Evolutionary conservation across 2,888 invertebrate genomes (phyloP), one percentile per base, ranked within the genome.

Genomic region (Papilio gigon): DNA sequence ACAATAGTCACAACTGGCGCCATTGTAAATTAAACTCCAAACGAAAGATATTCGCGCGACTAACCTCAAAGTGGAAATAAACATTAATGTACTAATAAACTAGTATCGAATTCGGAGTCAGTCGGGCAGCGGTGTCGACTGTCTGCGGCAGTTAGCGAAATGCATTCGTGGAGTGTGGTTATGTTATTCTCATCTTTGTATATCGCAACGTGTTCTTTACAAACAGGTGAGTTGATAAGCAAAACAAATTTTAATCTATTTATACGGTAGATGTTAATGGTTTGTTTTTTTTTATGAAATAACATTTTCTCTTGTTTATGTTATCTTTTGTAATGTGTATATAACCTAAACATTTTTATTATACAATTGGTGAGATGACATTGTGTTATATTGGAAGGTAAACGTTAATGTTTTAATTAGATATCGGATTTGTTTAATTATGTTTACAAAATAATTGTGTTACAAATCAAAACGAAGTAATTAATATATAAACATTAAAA

Each of bases 141-240:
- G n/a, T n/a, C n/a, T n/a, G n/a, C 22, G 17, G 73, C 71, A 82
- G 82, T 84, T 70, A 73, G 70, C 78, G 78, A 72, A 71, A 84
- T 84, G 84, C 77, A 77, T 67, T 30, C 20, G 74, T 72, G 78
- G 71, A 70, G 60, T 12, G 44, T 74, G 71, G 69, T 72, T 22
- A 78, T 70, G 76, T 71, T 76, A 69, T 71, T 68, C 70, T 72
- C 67, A 71, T 30, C 70, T 56, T 71, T 72, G 68, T 65, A 30
- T 47, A 30, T 44, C 22, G 58, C 72, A 59, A 73, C 73, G 71
- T 77, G 74, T 68, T 67, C 72, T 33, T 74, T 78, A 69, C 77
- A 76, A 67, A 78, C 75, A 72, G 80, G 80, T 80, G 64, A 71
- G 75, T 74, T 70, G 44, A 68, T 17, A 56, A 62, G 11, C 30